These are phyloP conservation scores for Lucilia sericata DNA, from an alignment of 1,140 invertebrate species.

Conservation along the genomic window DNA sequence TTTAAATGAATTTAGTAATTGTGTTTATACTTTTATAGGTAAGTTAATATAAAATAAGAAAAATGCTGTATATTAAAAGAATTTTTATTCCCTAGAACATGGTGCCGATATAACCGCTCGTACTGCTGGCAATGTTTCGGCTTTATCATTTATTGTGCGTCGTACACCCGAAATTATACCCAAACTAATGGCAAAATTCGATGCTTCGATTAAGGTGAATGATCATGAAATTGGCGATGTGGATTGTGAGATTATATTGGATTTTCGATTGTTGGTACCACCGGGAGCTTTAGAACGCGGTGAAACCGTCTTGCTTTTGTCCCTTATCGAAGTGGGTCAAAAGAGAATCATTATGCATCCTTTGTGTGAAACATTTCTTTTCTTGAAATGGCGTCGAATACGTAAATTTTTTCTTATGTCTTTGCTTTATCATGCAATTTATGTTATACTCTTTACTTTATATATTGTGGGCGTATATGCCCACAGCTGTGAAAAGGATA, in stretches of 20 bases:
- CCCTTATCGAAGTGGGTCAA: conserved; percentile 82
- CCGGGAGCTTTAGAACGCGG: conserved; percentile 70
- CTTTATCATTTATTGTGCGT: conserved; percentile 82
- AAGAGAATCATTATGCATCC: conserved; percentile 83
- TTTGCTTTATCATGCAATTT: conserved; percentile 81
- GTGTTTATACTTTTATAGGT: conserved; percentile 80
- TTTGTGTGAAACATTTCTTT: conserved; percentile 83
- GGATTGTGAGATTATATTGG: conserved; percentile 83
- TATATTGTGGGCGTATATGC: conserved; percentile 75
- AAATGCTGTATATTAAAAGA: not conserved
- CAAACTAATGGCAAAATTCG: conserved; percentile 78
- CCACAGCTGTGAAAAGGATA: conserved; percentile 62
- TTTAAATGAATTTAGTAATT: conserved; percentile 82
- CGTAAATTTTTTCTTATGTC: conserved; percentile 86
- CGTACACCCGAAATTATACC: conserved; percentile 84
- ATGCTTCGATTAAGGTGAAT: conserved; percentile 80
- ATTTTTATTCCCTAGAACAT: conserved; percentile 69
- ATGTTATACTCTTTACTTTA: conserved; percentile 79
- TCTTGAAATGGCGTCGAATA: conserved; percentile 85
- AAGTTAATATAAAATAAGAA: too few relatives aligned
- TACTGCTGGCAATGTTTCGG: conserved; percentile 84
- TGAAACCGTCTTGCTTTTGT: conserved; percentile 79
- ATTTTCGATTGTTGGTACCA: conserved; percentile 79
- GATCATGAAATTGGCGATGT: conserved; percentile 86
- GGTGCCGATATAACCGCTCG: conserved; percentile 85